Evolutionary conservation across 1,140 invertebrate species (phyloP).

Genomic region (Brachionus rotundiformis): DNA sequence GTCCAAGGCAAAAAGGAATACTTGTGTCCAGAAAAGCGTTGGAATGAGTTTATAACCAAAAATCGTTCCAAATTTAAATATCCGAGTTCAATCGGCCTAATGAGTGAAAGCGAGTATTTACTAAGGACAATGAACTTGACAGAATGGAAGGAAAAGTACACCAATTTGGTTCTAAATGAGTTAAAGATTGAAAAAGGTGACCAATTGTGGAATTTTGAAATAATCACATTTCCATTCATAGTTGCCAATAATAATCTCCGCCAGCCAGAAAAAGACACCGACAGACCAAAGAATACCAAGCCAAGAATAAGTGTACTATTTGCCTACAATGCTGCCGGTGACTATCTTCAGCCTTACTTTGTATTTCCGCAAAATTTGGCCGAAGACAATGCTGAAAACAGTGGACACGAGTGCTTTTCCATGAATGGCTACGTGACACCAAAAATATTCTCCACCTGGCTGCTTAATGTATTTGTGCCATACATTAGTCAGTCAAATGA

Average conservation of each 20-base stretch:
- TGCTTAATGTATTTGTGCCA: neutral
- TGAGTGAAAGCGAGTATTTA: conserved; percentile 11
- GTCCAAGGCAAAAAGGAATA: neutral
- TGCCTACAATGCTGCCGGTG: neutral
- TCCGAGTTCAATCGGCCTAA: neutral
- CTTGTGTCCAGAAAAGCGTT: neutral
- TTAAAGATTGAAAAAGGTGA: neutral
- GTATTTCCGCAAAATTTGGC: conserved; percentile 11
- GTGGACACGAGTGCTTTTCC: neutral
- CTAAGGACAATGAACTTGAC: neutral
- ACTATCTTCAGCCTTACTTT: conserved; percentile 36
- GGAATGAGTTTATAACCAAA: neutral
- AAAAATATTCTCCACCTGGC: neutral
- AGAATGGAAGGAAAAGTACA: neutral
- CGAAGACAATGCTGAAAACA: neutral
- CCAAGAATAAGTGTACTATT: conserved; percentile 34
- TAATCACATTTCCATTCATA: conserved; percentile 8
- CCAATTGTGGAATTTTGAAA: conserved; percentile 6
- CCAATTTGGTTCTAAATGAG: neutral
- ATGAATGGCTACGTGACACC: neutral
- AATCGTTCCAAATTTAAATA: conserved; percentile 19
- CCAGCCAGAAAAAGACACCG: neutral
- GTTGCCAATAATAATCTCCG: neutral
- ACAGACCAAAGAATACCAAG: neutral
- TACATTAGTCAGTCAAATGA: neutral